Base-by-base conservation (phyloP, 2,888 invertebrate genomes). In the Xanthorhoe designata region DNA sequence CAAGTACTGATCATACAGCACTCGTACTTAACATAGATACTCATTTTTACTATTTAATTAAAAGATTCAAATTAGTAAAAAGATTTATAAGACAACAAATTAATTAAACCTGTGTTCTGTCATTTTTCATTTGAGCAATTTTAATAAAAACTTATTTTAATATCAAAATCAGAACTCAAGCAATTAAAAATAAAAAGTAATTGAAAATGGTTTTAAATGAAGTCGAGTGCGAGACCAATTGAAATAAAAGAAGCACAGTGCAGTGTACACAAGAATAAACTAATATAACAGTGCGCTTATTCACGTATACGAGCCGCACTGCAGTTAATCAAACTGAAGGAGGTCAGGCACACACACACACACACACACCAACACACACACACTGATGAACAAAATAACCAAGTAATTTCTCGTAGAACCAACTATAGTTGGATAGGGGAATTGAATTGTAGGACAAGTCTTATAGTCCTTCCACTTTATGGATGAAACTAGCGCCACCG, bases 221-320 rank as follows among this genome's bases (percentile, higher is more conserved):
- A 64, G 29, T 55, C 49, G 50, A 54, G 42, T 29, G 53, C 50
- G 47, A 17, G 38, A 24, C 42, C 35, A 7, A 32, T 32, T 38
- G n/a, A 13, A 64, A 64, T 35, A 61, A 57, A 65, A 66, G 56
- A 53, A 61, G 0, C 51, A 51, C 51, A 55, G 52, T 45, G 18
- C 56, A 56, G 63, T 60, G 61, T 59, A 50, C 71, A 69, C 70
- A 59, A 66, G 63, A 66, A 66, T 73, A 73, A 73, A 69, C 66
- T 64, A 71, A 69, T 73, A 68, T 68, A 71, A 60, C 71, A 64
- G 45, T 42, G 56, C 24, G 61, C 56, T 61, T 35, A 60, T 51
- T 60, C 60, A 54, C 49, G 57, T 66, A 32, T 29, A n/a, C 29
- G 49, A 32, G 32, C 32, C 5, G 18, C 61, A 53, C 49, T 19